Percentiles rank a stretch among this genome's conserved stretches.
Evolutionary conservation across 2,888 invertebrate species (phyloP).

Genomic region (Aleiodes alternator): DNA sequence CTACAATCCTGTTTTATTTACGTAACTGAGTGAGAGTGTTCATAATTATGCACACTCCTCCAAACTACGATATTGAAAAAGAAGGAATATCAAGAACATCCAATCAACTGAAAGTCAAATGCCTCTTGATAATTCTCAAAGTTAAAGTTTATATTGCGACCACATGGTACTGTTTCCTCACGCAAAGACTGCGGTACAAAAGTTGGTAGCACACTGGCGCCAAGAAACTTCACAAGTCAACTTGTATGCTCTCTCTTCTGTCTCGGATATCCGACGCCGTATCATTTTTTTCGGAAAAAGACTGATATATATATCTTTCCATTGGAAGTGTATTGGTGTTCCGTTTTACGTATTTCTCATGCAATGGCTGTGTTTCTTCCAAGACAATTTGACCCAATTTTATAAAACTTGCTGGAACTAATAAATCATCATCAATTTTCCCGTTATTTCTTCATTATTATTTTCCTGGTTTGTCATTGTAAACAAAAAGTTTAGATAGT

Average conservation of each 20-base stretch:
- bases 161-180: constrained; percentile 11
- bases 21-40: no score
- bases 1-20: no score
- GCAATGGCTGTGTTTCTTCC: constrained; percentile 11
- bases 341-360: constrained; percentile 15
- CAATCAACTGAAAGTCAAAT: neutral
- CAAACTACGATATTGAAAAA: no score
- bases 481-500: no score
- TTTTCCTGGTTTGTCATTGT: no score
- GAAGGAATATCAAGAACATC: no score
- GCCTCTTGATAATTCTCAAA: constrained; percentile 15
- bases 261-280: constrained; percentile 63
- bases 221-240: constrained; percentile 39
- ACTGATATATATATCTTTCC: constrained; percentile 38
- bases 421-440: constrained; percentile 6
- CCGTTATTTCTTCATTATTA: no score
- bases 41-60: no score
- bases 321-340: constrained; percentile 24
- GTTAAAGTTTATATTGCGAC: neutral
- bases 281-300: constrained; percentile 58
- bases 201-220: constrained; percentile 48
- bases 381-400: constrained; percentile 18
- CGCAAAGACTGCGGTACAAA: constrained; percentile 27
- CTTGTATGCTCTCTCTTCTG: constrained; percentile 53
- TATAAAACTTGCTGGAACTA: neutral